Percentiles rank a stretch among this genome's conserved stretches.
Conservation (phyloP, 1,140 invertebrate species). For the Drosophila santomea region DNA sequence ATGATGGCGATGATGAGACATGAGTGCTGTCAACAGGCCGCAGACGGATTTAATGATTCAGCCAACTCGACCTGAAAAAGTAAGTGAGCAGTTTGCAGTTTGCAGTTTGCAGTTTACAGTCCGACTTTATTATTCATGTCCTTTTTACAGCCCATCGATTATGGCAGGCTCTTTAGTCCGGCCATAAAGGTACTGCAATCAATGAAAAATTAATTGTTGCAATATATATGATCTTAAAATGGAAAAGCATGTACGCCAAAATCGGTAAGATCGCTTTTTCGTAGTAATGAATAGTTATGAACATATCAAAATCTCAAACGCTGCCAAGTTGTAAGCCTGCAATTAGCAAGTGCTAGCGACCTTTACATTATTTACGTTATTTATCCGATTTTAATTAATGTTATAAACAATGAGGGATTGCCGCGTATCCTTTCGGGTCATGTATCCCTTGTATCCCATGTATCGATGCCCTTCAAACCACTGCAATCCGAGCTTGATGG, state of each 20-base stretch:
- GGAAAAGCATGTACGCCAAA: no score
- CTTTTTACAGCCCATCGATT: conserved; percentile 1
- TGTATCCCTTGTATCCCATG: background rate
- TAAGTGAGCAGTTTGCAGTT: background rate
- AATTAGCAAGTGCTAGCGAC: no score
- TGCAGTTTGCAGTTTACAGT: background rate
- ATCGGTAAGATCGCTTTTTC: no score
- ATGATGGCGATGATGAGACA: conserved; percentile 9
- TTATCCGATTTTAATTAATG: background rate
- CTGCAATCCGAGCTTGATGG: conserved; percentile 13
- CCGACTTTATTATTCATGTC: conserved; percentile 4
- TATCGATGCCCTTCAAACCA: background rate
- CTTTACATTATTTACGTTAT: no score
- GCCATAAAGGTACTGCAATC: background rate
- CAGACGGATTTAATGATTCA: conserved; percentile 40
- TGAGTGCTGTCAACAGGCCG: conserved; percentile 36
- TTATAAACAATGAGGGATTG: background rate
- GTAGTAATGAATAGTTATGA: no score
- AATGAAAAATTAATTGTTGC: background rate
- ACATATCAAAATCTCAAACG: no score
- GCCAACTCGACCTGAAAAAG: conserved; percentile 14
- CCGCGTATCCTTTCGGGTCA: background rate
- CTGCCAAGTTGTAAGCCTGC: no score
- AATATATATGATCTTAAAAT: background rate
- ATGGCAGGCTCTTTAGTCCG: background rate